Conservation (phyloP, 2,113 vertebrate genomes). For the Pteropus alecto region DNA sequence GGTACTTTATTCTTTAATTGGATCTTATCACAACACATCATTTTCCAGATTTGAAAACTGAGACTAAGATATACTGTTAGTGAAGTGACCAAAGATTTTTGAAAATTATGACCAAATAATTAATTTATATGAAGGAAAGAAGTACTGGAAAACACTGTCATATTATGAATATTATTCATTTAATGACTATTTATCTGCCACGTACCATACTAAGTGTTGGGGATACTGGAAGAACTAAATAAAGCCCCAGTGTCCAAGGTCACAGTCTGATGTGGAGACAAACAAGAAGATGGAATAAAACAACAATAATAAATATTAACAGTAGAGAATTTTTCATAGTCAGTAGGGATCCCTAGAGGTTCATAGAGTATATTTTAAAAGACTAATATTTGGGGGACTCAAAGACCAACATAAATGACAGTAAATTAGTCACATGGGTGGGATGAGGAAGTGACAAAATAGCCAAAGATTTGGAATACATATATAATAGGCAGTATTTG, state of each 20-base stretch:
- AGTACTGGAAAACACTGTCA: background rate
- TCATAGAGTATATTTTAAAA: background rate
- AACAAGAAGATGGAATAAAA: background rate
- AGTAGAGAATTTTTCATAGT: background rate
- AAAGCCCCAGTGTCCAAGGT: background rate
- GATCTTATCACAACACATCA: background rate
- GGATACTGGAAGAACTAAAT: background rate
- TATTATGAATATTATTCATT: background rate
- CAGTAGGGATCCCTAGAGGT: background rate
- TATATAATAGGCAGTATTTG: background rate
- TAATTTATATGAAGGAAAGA: background rate
- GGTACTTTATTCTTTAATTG: background rate
- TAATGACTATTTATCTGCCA: background rate
- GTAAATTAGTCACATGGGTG: background rate
- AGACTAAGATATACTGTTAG: background rate
- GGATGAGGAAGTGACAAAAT: background rate
- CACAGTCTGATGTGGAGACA: background rate
- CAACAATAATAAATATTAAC: background rate
- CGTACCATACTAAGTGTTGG: background rate
- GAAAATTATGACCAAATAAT: background rate
- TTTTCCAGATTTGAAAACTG: constrained; percentile 6
- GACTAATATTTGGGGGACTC: background rate
- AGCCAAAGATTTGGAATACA: background rate
- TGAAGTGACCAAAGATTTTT: background rate
- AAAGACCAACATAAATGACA: background rate